Evolutionary conservation across 2,888 invertebrate species (phyloP).

Genomic region (Sminthurides aquaticus): DNA sequence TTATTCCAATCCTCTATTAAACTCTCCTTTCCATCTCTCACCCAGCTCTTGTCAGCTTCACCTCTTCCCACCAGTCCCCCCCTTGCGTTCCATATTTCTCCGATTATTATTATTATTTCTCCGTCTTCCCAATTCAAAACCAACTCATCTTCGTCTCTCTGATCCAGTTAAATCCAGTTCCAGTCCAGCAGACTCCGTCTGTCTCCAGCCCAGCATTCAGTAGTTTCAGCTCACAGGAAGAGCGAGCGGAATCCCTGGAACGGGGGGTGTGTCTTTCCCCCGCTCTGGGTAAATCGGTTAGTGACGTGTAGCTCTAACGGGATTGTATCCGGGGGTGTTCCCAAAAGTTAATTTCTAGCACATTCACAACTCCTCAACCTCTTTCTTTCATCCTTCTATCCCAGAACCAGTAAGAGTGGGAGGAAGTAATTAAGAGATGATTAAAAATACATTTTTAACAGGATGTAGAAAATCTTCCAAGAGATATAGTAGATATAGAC

Average conservation of each 20-base stretch:
- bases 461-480: neutral
- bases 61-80: too few relatives aligned
- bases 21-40: neutral
- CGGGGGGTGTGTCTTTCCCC: neutral
- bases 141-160: too few relatives aligned
- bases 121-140: too few relatives aligned
- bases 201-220: too few relatives aligned
- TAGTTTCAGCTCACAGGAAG: neutral
- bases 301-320: neutral
- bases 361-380: too few relatives aligned
- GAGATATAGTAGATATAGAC: too few relatives aligned
- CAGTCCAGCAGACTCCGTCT: too few relatives aligned
- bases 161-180: too few relatives aligned
- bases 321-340: neutral
- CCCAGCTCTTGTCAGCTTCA: too few relatives aligned
- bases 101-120: too few relatives aligned
- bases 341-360: neutral
- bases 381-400: too few relatives aligned
- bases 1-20: neutral
- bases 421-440: neutral
- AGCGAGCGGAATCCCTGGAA: neutral
- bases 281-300: neutral
- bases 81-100: too few relatives aligned
- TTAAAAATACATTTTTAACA: neutral
- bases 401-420: neutral